phyloP scores from a whole-genome alignment of 2,888 invertebrate species.

The Sericinus montela region DNA sequence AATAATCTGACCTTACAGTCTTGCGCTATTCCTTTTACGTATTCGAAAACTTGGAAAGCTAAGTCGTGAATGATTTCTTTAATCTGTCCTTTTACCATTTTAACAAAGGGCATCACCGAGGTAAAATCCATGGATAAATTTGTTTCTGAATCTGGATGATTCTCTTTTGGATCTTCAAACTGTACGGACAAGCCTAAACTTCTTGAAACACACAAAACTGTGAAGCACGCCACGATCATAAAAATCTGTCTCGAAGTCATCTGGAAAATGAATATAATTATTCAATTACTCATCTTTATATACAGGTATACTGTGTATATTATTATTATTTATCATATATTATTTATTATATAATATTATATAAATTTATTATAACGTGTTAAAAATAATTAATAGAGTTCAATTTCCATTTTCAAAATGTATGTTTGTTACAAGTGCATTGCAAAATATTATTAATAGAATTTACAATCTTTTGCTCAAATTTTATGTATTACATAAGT shows the following conservation, averaged over 20 bases:
- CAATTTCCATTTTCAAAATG: too few species aligned
- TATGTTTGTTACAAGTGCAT: too few species aligned
- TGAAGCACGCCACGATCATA: not conserved
- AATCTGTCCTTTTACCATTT: constrained; percentile 37
- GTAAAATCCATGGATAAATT: constrained; percentile 30
- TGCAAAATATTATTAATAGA: too few species aligned
- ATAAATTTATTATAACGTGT: too few species aligned
- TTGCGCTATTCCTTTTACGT: constrained; percentile 30
- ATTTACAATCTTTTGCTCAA: too few species aligned
- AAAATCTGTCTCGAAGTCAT: constrained; percentile 24
- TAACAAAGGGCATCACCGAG: constrained; percentile 32
- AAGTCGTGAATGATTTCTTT: constrained; percentile 41
- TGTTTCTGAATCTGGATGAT: constrained; percentile 14
- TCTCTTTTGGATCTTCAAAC: not conserved
- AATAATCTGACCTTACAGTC: constrained; percentile 43
- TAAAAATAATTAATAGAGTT: too few species aligned
- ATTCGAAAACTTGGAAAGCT: constrained; percentile 31
- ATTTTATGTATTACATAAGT: too few species aligned
- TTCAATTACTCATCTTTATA: too few species aligned
- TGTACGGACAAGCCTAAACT: not conserved
- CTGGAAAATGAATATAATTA: constrained; percentile 25
- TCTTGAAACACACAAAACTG: not conserved
- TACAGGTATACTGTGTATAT: too few species aligned
- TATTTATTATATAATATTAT: too few species aligned
- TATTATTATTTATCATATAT: not conserved